Conservation (phyloP, 2,888 invertebrate genomes). For the Tetragnatha montana region DNA sequence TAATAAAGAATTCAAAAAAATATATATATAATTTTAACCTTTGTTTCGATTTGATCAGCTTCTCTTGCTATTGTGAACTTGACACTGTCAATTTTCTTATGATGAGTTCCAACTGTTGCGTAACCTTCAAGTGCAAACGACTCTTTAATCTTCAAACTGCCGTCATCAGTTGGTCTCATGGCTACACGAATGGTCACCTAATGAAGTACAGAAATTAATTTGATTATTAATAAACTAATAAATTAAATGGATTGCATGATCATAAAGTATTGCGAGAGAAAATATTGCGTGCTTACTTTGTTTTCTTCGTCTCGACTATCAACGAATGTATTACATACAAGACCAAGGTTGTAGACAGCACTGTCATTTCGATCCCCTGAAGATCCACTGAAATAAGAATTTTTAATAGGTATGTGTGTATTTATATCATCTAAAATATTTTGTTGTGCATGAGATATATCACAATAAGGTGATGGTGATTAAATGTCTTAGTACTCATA, state of each 20-base stretch:
- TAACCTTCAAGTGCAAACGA: conserved; percentile 54
- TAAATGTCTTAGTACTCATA: too few species aligned
- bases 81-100: conserved; percentile 56
- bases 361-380: conserved; percentile 46
- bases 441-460: too few species aligned
- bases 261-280: not conserved
- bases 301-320: conserved; percentile 68
- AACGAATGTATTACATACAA: conserved; percentile 68
- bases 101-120: conserved; percentile 54
- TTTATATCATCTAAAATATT: too few species aligned
- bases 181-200: conserved; percentile 67
- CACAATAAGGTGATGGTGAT: too few species aligned
- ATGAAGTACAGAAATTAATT: not conserved
- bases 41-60: conserved; percentile 66
- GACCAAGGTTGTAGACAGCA: conserved; percentile 62
- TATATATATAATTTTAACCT: conserved; percentile 11
- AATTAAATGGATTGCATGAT: not conserved
- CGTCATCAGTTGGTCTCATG: conserved; percentile 62
- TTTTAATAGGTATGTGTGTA: too few species aligned
- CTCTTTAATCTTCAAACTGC: conserved; percentile 55
- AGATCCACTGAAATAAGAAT: conserved; percentile 19
- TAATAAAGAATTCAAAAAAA: too few species aligned
- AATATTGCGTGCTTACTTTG: conserved; percentile 36
- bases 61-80: conserved; percentile 57
- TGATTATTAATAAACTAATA: not conserved